Conservation (phyloP, 1,140 invertebrate species). For the Drosophila orosa region DNA sequence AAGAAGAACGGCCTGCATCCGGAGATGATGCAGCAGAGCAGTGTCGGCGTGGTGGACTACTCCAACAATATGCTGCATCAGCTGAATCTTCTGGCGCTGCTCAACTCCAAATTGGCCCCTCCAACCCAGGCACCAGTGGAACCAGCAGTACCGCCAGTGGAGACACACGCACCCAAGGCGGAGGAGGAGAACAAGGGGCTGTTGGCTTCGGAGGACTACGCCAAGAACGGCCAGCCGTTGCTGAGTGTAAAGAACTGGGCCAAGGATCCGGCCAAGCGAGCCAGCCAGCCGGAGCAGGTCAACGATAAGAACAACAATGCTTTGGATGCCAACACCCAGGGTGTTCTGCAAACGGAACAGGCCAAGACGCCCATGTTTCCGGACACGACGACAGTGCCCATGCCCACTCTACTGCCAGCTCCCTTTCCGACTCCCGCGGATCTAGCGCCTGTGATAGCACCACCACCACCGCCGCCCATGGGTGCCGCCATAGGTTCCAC, state of each 20-base stretch:
- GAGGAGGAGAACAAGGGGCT: conserved; percentile 36
- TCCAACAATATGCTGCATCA: conserved; percentile 64
- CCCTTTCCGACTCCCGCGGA: conserved; percentile 39
- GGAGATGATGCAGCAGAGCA: conserved; percentile 21
- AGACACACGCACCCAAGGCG: conserved; percentile 15
- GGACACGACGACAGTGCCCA: conserved; percentile 16
- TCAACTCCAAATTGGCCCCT: conserved; percentile 64
- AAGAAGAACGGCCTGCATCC: conserved; percentile 84
- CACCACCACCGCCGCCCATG: conserved; percentile 46
- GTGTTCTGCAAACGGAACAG: conserved; percentile 65
- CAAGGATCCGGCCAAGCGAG: conserved; percentile 79
- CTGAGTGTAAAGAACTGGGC: conserved; percentile 85
- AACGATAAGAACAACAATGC: conserved; percentile 71
- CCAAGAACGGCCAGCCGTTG: conserved; percentile 54
- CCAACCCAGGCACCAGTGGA: conserved; percentile 17
- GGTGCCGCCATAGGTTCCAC: conserved; percentile 60
- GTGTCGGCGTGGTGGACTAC: conserved; percentile 36
- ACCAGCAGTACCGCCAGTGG: background rate
- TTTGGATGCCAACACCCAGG: conserved; percentile 70
- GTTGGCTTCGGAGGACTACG: conserved; percentile 23
- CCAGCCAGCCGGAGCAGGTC: conserved; percentile 36
- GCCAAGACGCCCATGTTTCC: conserved; percentile 10
- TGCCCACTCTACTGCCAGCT: conserved; percentile 32
- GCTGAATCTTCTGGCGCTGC: conserved; percentile 62
- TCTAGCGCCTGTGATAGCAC: conserved; percentile 40